These are phyloP conservation scores for Gnatocerus cornutus DNA, from an alignment of 2,888 invertebrate genomes.

Conservation along the genomic window DNA sequence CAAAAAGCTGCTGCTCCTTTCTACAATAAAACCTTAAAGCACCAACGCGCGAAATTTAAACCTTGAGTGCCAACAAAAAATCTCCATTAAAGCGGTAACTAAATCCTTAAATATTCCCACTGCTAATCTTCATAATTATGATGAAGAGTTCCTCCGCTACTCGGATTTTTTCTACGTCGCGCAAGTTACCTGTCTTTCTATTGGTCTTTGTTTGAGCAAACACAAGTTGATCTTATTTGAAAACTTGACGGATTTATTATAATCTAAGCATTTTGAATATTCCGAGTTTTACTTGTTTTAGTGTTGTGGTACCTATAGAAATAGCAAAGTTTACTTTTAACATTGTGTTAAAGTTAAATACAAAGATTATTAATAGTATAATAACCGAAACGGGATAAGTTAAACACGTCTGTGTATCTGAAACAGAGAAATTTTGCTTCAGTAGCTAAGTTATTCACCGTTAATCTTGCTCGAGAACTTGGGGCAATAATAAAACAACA, in stretches of 20 bases:
- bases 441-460: too few relatives aligned
- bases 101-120: too few relatives aligned
- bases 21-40: too few relatives aligned
- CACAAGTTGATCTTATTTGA: background rate
- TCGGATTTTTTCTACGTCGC: too few relatives aligned
- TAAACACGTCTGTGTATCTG: conserved; percentile 3
- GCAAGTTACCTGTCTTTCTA: background rate
- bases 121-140: too few relatives aligned
- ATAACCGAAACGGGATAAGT: conserved; percentile 6
- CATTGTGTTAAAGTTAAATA: conserved; percentile 9
- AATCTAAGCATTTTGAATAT: background rate
- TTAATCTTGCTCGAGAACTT: too few relatives aligned
- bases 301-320: background rate
- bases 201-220: background rate
- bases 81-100: too few relatives aligned
- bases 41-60: too few relatives aligned
- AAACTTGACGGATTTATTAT: background rate
- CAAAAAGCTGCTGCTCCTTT: too few relatives aligned
- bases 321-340: background rate
- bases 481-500: background rate
- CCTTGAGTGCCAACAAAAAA: too few relatives aligned
- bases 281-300: conserved; percentile 1
- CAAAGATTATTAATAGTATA: conserved; percentile 1
- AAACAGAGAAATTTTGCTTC: background rate
- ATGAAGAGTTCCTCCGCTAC: too few relatives aligned